phyloP scores from a whole-genome alignment of 2,888 invertebrate species.

The Clitarchus hookeri region DNA sequence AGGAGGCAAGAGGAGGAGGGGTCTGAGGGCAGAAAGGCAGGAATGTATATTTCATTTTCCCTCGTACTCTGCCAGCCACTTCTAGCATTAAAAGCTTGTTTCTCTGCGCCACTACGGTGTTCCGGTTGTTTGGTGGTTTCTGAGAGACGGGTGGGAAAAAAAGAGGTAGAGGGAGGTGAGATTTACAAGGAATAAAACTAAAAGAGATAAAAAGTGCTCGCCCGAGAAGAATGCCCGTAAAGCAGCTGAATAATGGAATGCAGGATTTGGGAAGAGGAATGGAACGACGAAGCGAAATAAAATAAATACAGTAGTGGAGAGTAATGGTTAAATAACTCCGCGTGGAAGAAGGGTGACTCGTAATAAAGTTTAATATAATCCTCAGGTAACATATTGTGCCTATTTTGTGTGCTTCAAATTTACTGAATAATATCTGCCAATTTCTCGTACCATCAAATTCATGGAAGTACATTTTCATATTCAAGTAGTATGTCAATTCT shows the following conservation, averaged over 20 bases:
- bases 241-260: constrained; percentile 44
- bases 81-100: constrained; percentile 28
- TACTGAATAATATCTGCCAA: no score
- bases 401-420: no score
- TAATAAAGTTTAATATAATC: not conserved
- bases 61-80: constrained; percentile 3
- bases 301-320: not conserved
- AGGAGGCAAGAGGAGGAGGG: not conserved
- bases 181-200: constrained; percentile 25
- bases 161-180: constrained; percentile 41
- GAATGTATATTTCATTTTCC: constrained; percentile 26
- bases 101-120: constrained; percentile 31
- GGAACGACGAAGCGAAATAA: not conserved
- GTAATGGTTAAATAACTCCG: not conserved
- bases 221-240: constrained; percentile 11
- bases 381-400: not conserved
- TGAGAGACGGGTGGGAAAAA: constrained; percentile 45
- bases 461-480: no score
- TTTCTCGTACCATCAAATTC: no score
- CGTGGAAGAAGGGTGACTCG: not conserved
- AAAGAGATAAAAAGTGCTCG: not conserved
- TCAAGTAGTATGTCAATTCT: no score
- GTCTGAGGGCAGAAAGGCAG: constrained; percentile 3
- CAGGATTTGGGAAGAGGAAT: constrained; percentile 11
- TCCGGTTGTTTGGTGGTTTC: constrained; percentile 27